Base-by-base conservation (phyloP, 2,888 invertebrate species). In the Andrena dorsata region DNA sequence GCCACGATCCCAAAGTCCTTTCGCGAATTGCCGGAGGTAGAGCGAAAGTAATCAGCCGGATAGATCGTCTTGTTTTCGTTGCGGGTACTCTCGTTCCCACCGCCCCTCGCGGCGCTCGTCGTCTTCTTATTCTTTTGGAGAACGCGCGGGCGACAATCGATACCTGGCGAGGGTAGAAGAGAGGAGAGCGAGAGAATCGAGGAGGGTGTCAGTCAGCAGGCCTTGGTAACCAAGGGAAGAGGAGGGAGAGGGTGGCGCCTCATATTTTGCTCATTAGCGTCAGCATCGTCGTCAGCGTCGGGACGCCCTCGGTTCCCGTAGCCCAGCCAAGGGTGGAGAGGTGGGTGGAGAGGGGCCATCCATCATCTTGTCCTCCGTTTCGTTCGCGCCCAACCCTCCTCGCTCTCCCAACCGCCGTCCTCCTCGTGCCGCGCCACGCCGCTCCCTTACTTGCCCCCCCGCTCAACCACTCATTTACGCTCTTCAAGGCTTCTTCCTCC, bases 201-300 rank as follows among this genome's bases (percentile, higher is more conserved):
- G 68, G 82, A 76, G 63, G 74, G 80, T 68, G 80, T 56, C 58
- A 53, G 77, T 72, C 79, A 80, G 73, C 71, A 20, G 47, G 51
- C n/a, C 35, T 35, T 68, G 76, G 70, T 61, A 74, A 83, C 65
- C 83, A 68, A 78, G 79, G 63, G 41, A 72, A 75, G 74, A 83
- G 76, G 47, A 60, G 56, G 75, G 68, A 65, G 66, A 63, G 74
- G 82, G 90, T 91, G 92, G 92, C 92, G 93, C 93, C 93, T 93
- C 93, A 93, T 93, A 93, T 93, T 93, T 93, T 93, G 92, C 93
- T 93, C 93, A 93, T 93, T 94, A 94, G 93, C 93, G 93, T 93
- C 92, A 92, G 92, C 92, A 90, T 91, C 92, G 92, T 91, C 92
- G 92, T 92, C 91, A 92, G 91, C 92, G 91, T 90, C 91, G 91